Percentiles rank a stretch among this genome's conserved stretches.
Evolutionary conservation across 2,113 vertebrate genomes (phyloP).

Genomic region (Acrocephalus arundinaceus): DNA sequence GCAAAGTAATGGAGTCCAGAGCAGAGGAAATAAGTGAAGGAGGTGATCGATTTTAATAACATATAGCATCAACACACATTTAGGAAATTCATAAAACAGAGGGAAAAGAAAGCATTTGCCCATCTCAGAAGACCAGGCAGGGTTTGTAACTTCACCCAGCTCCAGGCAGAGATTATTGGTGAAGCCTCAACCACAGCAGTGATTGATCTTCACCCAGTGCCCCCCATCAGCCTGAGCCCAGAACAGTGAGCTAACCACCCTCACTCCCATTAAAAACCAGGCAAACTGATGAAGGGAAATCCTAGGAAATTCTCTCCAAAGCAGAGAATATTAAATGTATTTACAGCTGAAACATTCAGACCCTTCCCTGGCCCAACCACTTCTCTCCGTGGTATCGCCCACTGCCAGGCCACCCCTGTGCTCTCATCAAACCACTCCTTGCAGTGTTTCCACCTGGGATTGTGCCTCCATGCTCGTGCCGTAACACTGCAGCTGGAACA

Average conservation of each 20-base stretch:
- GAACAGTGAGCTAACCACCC: background rate
- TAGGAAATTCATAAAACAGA: background rate
- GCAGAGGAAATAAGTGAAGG: constrained; percentile 44
- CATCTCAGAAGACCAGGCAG: background rate
- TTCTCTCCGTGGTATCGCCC: background rate
- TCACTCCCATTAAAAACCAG: background rate
- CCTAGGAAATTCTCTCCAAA: background rate
- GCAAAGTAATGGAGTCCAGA: constrained; percentile 57
- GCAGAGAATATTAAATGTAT: background rate
- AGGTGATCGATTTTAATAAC: constrained; percentile 61
- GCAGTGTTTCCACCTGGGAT: background rate
- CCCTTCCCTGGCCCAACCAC: background rate
- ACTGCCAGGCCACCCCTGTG: constrained; percentile 2
- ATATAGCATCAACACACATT: constrained; percentile 6
- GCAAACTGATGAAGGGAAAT: background rate
- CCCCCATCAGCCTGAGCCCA: background rate
- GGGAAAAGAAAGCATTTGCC: background rate
- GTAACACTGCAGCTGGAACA: background rate
- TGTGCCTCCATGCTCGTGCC: background rate
- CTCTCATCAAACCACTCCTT: background rate
- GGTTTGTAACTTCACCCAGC: background rate
- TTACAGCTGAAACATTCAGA: background rate
- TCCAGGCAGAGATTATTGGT: background rate
- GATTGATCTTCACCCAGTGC: background rate
- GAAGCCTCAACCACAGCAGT: background rate